These are phyloP conservation scores for Argya squamiceps DNA, from an alignment of 2,797 vertebrate species.

Conservation along the genomic window DNA sequence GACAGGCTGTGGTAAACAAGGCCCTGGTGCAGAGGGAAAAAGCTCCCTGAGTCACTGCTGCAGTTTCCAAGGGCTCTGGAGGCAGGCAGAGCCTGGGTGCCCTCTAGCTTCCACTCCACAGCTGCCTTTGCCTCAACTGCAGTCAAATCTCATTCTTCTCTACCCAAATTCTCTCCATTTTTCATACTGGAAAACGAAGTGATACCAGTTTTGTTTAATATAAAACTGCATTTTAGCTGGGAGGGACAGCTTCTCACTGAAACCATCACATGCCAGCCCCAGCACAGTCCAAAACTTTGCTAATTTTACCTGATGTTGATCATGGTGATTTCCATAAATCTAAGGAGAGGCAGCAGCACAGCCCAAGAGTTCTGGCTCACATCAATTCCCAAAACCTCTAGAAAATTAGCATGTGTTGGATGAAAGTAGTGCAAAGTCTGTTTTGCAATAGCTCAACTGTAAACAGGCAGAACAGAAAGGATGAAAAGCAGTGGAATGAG, in stretches of 20 bases:
- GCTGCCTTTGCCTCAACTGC: background rate
- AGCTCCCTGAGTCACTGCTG: background rate
- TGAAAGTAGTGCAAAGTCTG: background rate
- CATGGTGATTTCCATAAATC: background rate
- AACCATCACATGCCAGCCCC: background rate
- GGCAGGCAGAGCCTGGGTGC: conserved; percentile 9
- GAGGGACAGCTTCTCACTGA: background rate
- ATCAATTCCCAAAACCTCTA: background rate
- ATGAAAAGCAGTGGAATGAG: background rate
- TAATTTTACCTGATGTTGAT: background rate
- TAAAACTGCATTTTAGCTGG: background rate
- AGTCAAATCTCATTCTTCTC: background rate
- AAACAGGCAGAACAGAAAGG: background rate
- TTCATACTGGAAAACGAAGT: background rate
- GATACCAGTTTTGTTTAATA: background rate
- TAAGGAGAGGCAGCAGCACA: background rate
- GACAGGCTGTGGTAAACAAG: background rate
- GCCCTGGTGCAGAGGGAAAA: background rate
- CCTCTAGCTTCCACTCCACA: background rate
- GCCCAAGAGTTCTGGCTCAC: background rate
- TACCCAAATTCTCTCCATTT: background rate
- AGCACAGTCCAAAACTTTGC: background rate
- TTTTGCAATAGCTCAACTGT: background rate
- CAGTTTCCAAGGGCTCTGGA: background rate
- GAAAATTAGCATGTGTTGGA: background rate